These are phyloP conservation scores for Synodontis membranacea DNA, from an alignment of 2,113 vertebrate genomes.

Conservation along the genomic window DNA sequence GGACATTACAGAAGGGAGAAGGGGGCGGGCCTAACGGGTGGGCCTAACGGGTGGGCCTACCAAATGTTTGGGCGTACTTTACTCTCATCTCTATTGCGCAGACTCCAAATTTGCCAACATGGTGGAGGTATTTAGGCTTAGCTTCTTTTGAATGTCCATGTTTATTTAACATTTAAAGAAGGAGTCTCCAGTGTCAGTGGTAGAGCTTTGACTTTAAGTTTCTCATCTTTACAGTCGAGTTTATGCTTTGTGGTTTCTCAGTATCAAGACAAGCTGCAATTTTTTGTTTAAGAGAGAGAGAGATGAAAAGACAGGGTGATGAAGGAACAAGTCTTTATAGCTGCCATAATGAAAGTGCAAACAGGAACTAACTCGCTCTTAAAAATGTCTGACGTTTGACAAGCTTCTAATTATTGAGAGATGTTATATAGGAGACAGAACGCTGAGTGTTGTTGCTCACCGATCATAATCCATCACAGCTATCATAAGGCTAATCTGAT, in stretches of 20 bases:
- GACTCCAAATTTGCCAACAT: too few relatives aligned
- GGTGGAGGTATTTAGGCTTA: too few relatives aligned
- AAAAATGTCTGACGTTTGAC: background rate
- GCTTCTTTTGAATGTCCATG: too few relatives aligned
- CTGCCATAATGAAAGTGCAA: background rate
- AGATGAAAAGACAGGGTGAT: background rate
- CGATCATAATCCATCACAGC: conserved; percentile 99
- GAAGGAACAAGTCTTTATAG: background rate
- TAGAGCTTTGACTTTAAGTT: background rate
- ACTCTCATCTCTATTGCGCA: too few relatives aligned
- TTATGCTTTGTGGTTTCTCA: background rate
- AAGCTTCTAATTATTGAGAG: background rate
- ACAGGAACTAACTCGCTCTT: background rate
- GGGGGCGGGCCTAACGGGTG: too few relatives aligned
- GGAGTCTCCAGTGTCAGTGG: background rate
- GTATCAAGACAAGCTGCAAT: too few relatives aligned
- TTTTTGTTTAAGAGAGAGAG: too few relatives aligned
- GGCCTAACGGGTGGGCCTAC: too few relatives aligned
- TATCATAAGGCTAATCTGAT: conserved; percentile 95
- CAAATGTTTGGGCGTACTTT: too few relatives aligned
- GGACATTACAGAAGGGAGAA: too few relatives aligned
- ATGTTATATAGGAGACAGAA: background rate
- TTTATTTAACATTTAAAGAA: background rate
- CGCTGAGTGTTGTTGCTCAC: conserved; percentile 71
- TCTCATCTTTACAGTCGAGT: background rate